These are phyloP conservation scores for Paedocypris micromegethes DNA, from an alignment of 2,797 vertebrate genomes.

Conservation along the genomic window DNA sequence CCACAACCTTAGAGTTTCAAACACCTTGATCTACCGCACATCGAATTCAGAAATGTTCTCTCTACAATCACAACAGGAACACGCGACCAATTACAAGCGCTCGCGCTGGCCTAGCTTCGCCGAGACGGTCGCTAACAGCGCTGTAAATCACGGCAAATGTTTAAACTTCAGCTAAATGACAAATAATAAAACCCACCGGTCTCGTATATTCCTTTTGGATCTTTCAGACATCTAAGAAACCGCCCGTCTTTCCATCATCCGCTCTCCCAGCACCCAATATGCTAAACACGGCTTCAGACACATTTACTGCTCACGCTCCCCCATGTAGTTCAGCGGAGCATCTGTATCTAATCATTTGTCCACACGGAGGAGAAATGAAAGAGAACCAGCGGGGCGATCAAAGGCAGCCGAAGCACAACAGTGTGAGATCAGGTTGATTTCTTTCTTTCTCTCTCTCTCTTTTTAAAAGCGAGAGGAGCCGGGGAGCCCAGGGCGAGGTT, in stretches of 20 bases:
- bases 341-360: constrained; percentile 34
- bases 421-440: constrained; percentile 33
- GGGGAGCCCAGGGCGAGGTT: constrained; percentile 28
- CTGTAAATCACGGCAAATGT: constrained; percentile 5
- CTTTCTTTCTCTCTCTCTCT: constrained; percentile 2
- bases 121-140: neutral
- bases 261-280: constrained; percentile 17
- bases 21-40: too few relatives aligned
- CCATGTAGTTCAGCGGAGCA: constrained; percentile 31
- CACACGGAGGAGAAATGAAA: constrained; percentile 20
- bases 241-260: constrained; percentile 19
- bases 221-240: constrained; percentile 10
- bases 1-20: too few relatives aligned
- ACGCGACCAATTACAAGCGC: too few relatives aligned
- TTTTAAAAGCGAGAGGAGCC: constrained; percentile 24
- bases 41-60: too few relatives aligned
- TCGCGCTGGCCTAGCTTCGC: too few relatives aligned
- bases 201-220: constrained; percentile 1
- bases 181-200: constrained; percentile 1
- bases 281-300: constrained; percentile 31
- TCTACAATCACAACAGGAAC: too few relatives aligned
- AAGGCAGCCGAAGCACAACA: constrained; percentile 23
- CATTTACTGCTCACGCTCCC: constrained; percentile 23
- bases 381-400: constrained; percentile 29
- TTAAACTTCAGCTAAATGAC: constrained; percentile 1